Evolutionary conservation across 2,113 vertebrate species (phyloP), one percentile per base, ranked within the genome.

Genomic region (Misgurnus mizolepis): DNA sequence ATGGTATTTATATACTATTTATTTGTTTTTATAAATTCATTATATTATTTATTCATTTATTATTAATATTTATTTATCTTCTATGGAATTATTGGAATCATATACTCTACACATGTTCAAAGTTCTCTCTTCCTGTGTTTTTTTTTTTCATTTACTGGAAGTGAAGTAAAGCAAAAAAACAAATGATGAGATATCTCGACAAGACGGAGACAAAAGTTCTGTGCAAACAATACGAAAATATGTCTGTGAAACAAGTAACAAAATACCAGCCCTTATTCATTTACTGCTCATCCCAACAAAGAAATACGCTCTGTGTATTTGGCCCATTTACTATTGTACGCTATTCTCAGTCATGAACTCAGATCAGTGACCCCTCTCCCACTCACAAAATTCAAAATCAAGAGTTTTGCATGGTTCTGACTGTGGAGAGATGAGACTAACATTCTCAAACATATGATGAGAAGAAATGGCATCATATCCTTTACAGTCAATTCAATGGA

Each of bases 401-500:
- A 65, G 27, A 50, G 27, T 41, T 75, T 53, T 72, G 70, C 56
- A 70, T 62, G 17, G 65, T 9, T 72, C 65, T 66, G 55, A 18
- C 12, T 45, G 18, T 47, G 15, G 39, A 69, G 17, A 50, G 10
- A 47, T 43, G 40, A 11, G 12, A 70, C n/a, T 58, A 66, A 61
- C 40, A 53, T 75, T 56, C n/a, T 11, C 15, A 49, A 83, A 76
- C 70, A 34, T 9, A 6, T 41, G 68, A 72, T 65, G 49, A 72
- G 49, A 72, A 65, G n/a, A 65, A 71, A 65, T 41, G 17, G 60
- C 62, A 55, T 55, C 12, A 66, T 53, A 41, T 77, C 69, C 67
- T 55, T 64, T 17, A 11, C 10, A 41, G 60, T 12, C 6, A 3
- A 45, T 55, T 61, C 58, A 27, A 53, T 58, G 14, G 34, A 58